Evolutionary conservation across 1,140 invertebrate species (phyloP).

Genomic region (Pogonomyrmex californicus): DNA sequence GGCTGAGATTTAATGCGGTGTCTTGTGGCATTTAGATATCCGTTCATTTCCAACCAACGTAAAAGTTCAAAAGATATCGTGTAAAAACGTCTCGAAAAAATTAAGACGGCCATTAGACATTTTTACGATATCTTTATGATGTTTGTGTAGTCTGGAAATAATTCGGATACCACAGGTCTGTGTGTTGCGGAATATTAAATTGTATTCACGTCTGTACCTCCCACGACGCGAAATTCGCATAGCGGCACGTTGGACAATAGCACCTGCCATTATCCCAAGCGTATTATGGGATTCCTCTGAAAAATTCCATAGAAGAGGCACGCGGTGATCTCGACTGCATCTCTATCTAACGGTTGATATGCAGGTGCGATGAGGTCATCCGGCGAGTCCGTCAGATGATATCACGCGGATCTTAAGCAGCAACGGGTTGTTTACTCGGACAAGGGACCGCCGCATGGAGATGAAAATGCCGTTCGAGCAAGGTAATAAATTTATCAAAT

Average conservation of each 20-base stretch:
- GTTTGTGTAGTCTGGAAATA: constrained; percentile 13
- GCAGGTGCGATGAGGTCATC: constrained; percentile 49
- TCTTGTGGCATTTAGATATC: constrained; percentile 1
- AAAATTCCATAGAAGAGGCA: constrained; percentile 10
- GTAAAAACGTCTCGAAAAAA: constrained; percentile 8
- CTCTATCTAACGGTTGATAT: constrained; percentile 57
- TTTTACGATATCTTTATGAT: constrained; percentile 22
- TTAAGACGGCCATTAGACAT: background rate
- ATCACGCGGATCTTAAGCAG: constrained; percentile 48
- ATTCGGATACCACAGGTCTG: background rate
- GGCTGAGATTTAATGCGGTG: background rate
- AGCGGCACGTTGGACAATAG: constrained; percentile 18
- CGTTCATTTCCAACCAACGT: background rate
- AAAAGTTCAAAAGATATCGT: constrained; percentile 4
- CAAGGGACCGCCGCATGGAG: constrained; percentile 9
- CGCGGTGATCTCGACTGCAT: constrained; percentile 31
- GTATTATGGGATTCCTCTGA: constrained; percentile 14
- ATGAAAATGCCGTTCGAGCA: constrained; percentile 48
- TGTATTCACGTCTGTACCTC: background rate
- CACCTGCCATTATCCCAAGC: background rate
- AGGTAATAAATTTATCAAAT: constrained; percentile 51
- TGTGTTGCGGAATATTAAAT: constrained; percentile 28
- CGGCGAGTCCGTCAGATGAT: constrained; percentile 56
- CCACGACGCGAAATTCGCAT: background rate
- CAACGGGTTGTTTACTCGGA: constrained; percentile 54